phyloP scores from a whole-genome alignment of 1,140 invertebrate species.

The Magallana ariakensis region DNA sequence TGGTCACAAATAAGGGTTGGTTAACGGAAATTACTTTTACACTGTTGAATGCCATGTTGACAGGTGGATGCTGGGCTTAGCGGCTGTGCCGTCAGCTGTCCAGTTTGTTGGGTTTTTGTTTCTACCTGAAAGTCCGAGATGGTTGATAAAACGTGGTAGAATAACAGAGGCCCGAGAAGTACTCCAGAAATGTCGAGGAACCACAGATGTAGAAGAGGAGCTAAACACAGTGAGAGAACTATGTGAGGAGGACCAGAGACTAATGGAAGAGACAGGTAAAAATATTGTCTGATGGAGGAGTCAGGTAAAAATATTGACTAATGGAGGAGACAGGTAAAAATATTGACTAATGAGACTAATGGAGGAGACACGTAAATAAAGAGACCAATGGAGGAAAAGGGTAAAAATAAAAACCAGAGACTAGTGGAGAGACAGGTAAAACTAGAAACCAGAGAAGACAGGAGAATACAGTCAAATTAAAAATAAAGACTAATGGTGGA shows the following conservation, averaged over 20 bases:
- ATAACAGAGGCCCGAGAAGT: constrained; percentile 64
- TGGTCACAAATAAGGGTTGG: too few relatives aligned
- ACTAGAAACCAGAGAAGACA: too few relatives aligned
- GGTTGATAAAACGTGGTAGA: constrained; percentile 70
- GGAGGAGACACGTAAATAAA: too few relatives aligned
- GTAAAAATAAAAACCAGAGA: background rate
- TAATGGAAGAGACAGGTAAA: background rate
- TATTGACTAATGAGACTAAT: too few relatives aligned
- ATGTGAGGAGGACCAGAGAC: constrained; percentile 47
- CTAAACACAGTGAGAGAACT: constrained; percentile 62
- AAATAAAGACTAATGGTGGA: background rate
- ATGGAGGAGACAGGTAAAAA: too few relatives aligned
- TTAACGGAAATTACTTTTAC: too few relatives aligned
- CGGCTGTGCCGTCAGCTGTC: constrained; percentile 72
- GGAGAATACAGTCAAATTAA: too few relatives aligned
- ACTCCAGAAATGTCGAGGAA: constrained; percentile 66
- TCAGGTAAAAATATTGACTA: too few relatives aligned
- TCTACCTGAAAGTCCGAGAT: constrained; percentile 76
- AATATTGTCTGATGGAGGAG: too few relatives aligned
- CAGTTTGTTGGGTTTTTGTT: constrained; percentile 77
- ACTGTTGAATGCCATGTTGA: constrained; percentile 6
- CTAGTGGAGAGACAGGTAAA: background rate
- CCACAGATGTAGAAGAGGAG: constrained; percentile 67
- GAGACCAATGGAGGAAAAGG: background rate
- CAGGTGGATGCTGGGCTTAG: constrained; percentile 77